Evolutionary conservation across 2,113 vertebrate genomes (phyloP), one percentile per base, ranked within the genome.

Genomic region (Saccopteryx leptura): DNA sequence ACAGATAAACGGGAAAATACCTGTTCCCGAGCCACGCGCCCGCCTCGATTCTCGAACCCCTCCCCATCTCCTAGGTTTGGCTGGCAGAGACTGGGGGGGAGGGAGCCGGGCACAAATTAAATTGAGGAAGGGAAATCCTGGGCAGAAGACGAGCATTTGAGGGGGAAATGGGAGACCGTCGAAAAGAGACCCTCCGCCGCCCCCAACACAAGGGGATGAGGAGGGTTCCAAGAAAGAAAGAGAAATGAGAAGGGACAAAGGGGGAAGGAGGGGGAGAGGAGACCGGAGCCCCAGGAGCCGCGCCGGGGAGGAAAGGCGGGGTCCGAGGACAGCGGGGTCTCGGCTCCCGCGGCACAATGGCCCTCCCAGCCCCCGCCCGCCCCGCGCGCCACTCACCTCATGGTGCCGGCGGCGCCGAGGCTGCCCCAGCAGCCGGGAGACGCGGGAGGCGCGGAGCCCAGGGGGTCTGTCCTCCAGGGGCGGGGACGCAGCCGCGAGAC

Each of bases 371-470:
- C 91, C 91, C 91, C 91, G 87, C 90, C 86, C 94, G 91, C 96
- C 93, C 90, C 97, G 72, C 90, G 94, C 94, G 95, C 96, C 93
- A 90, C 97, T 98, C 97, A 98, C 97, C 97, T 98, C 97, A 97
- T 97, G 97, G 96, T 96, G 97, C 95, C 91, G 88, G 94, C 88
- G 86, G 95, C 95, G 88, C 81, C 91, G 90, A 79, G 91, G 93
- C 87, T 94, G 58, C 90, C 82, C 95, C 92, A 39, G 90, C 79
- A 14, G 83, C 94, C 60, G 80, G 92, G 83, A 75, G 69, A n/a
- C 66, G 88, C 88, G 61, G 83, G 65, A 28, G 88, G 76, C 78
- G 95, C 86, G 48, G 80, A 72, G 93, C 54, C 68, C 69, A 17
- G 39, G 56, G 86, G 74, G 19, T 61, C 71, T 81, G 60, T 95